These are phyloP conservation scores for Sebastolobus alascanus DNA, from an alignment of 2,797 vertebrate genomes.

Conservation along the genomic window DNA sequence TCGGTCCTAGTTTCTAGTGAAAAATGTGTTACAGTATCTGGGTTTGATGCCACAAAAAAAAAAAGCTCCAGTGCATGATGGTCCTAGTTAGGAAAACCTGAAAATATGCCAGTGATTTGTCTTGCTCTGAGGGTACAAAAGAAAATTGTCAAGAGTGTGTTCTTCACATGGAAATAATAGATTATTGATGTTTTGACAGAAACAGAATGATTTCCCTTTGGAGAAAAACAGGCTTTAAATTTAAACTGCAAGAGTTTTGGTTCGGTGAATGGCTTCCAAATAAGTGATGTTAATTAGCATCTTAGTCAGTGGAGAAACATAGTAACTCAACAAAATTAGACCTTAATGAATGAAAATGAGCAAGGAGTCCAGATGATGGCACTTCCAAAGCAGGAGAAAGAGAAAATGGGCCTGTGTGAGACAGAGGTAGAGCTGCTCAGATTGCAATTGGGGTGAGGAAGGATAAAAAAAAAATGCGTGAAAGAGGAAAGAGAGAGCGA, in stretches of 20 bases:
- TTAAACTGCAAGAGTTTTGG: constrained; percentile 54
- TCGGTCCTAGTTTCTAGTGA: constrained; percentile 50
- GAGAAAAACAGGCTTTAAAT: constrained; percentile 75
- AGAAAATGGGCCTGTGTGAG: constrained; percentile 36
- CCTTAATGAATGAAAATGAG: constrained; percentile 59
- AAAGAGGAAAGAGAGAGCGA: constrained; percentile 27
- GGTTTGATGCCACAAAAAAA: constrained; percentile 43
- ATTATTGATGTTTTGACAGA: constrained; percentile 69
- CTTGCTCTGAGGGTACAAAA: constrained; percentile 37
- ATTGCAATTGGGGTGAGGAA: constrained; percentile 29
- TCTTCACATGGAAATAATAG: constrained; percentile 62
- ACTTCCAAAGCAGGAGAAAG: constrained; percentile 31
- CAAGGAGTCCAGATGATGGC: constrained; percentile 51
- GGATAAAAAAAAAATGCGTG: constrained; percentile 14
- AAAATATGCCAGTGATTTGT: constrained; percentile 68
- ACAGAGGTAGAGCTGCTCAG: constrained; percentile 47
- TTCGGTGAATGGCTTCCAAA: constrained; percentile 54
- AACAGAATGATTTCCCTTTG: constrained; percentile 62
- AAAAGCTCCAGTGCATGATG: constrained; percentile 47
- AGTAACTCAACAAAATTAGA: constrained; percentile 60
- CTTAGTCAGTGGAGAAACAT: constrained; percentile 58
- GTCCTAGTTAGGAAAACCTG: constrained; percentile 57
- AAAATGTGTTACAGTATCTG: constrained; percentile 66
- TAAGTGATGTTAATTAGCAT: constrained; percentile 66
- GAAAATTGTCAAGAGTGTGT: constrained; percentile 42